Evolutionary conservation across 2,113 vertebrate genomes (phyloP), one percentile per base, ranked within the genome.

Genomic region (Stomatorhinus ivindoensis): DNA sequence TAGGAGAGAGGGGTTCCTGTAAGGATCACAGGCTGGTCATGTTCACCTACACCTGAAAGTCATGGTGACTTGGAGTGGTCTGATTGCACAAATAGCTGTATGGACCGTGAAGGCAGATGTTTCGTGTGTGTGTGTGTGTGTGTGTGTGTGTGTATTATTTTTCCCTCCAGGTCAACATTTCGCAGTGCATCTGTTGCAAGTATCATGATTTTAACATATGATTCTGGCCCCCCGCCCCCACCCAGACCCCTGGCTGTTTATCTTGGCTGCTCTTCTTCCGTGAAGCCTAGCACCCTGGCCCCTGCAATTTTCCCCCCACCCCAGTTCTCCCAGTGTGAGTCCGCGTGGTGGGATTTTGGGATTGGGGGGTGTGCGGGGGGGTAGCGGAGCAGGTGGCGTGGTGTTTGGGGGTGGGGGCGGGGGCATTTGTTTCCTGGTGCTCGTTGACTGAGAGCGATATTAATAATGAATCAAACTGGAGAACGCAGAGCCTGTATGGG

Each of bases 381-480:
- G 1, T 93, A 53, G 92, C 92, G 93, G 93, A 65, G 93, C 93
- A 93, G 90, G 91, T 93, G 84, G 39, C 10, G 11, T 73, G 73
- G 24, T 44, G 39, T 61, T 89, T 93, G 17, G 51, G 51, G 51
- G 51, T 19, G 89, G 91, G 91, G 93, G 83, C 92, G 92, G 90
- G 90, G 90, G 92, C 47, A 58, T 86, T 55, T 89, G 85, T 94
- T 93, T 92, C 89, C 15, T 86, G 82, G 90, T 92, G 91, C 35
- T 87, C 90, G 91, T 93, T 92, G 92, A 93, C 88, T 88, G 92
- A 93, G 91, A 90, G 92, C 89, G 85, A 89, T 91, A 94, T 93
- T 94, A 95, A 95, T 95, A 95, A 95, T 93, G 93, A 93, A 95
- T 86, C 46, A 86, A 31, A 86, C 46, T 51, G 6, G 24, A 4